phyloP scores from a whole-genome alignment of 2,113 vertebrate genomes.

The Lontra canadensis region DNA sequence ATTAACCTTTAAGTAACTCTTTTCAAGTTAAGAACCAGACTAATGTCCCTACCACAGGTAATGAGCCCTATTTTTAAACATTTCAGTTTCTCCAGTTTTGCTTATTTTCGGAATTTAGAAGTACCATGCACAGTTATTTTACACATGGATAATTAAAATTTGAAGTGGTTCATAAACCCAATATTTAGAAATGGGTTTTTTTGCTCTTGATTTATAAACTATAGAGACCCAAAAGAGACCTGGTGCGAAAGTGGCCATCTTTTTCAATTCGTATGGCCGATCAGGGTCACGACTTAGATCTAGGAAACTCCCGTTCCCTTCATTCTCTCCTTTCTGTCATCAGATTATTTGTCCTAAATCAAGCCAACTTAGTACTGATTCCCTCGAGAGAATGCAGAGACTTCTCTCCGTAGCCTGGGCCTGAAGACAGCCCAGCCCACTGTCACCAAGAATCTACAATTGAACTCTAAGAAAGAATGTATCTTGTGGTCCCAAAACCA shows the following conservation, averaged over 20 bases:
- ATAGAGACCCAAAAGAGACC: not conserved
- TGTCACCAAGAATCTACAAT: not conserved
- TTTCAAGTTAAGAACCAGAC: not conserved
- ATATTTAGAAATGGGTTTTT: not conserved
- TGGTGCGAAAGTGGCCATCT: not conserved
- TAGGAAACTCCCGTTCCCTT: not conserved
- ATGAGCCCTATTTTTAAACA: conserved; percentile 42
- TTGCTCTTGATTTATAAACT: not conserved
- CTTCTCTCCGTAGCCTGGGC: not conserved
- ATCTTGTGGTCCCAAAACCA: not conserved
- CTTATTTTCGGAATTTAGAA: conserved; percentile 58
- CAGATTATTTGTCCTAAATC: conserved; percentile 20
- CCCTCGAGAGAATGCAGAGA: not conserved
- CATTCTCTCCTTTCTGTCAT: not conserved
- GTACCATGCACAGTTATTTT: not conserved
- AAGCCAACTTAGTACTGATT: not conserved
- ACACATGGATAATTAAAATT: not conserved
- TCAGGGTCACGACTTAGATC: not conserved
- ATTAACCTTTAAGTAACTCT: not conserved
- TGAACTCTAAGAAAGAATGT: not conserved
- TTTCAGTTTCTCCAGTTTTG: conserved; percentile 35
- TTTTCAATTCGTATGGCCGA: not conserved
- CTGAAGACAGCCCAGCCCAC: not conserved
- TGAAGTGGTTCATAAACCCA: not conserved
- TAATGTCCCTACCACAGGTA: not conserved